Evolutionary conservation across 2,113 vertebrate genomes (phyloP), one percentile per base, ranked within the genome.

Genomic region (Cryptotis parvus): DNA sequence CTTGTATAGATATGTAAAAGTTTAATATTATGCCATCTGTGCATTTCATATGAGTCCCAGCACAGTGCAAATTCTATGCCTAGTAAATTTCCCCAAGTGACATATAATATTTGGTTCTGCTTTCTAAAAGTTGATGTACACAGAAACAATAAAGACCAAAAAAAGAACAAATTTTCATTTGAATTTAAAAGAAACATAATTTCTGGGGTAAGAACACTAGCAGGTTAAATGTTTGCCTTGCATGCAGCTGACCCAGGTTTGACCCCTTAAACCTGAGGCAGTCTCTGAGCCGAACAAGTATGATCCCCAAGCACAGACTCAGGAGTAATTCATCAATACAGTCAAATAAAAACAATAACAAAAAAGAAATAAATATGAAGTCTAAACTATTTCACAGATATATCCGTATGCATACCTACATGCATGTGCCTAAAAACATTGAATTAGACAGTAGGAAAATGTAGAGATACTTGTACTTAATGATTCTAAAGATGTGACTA

Each of bases 51-150:
- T 10, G 68, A 20, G 87, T 35, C 3, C 37, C 37, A 74, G 15
- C 37, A 80, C 43, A 66, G 41, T 69, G 9, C 27, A 55, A 58
- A 79, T 79, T 63, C 18, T 91, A 72, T 55, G 45, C 0, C 5
- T 22, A 87, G 5, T 49, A 76, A 65, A 91, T 33, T 6, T 79
- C 24, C 22, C 14, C 63, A 33, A 74, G 6, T 63, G 52, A 86
- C 4, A 68, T 41, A 41, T 2, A 78, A 33, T 3, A 22, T 49
- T 85, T n/a, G 52, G 7, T n/a, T 82, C 75, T 80, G 6, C 4
- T 27, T 81, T 86, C 39, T 61, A 76, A 89, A 95, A 91, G 4
- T 45, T 72, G 2, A 31, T 26, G 8, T 37, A 83, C 14, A 95
- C 3, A 78, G 11, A 91, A 91, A 90, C 39, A 37, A 78, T 65